These are phyloP conservation scores for Otolemur crassicaudatus DNA, from an alignment of 2,797 vertebrate genomes.

Conservation along the genomic window DNA sequence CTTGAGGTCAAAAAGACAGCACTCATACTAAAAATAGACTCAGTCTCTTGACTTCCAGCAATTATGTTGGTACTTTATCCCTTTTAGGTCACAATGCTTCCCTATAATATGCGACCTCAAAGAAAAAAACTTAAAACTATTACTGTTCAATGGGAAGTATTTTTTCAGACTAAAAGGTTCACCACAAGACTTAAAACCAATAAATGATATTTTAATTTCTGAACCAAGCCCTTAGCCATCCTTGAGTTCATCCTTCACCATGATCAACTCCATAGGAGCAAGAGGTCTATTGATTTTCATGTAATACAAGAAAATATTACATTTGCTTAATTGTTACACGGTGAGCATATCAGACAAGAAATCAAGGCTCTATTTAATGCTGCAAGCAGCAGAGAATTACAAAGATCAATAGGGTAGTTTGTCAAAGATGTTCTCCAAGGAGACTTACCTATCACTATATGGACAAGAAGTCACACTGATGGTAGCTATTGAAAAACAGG, in stretches of 20 bases:
- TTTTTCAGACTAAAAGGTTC: constrained; percentile 55
- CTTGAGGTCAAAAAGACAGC: constrained; percentile 41
- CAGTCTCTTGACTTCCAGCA: background rate
- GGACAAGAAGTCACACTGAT: constrained; percentile 88
- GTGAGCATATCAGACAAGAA: constrained; percentile 92
- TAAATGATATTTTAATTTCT: constrained; percentile 81
- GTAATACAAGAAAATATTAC: constrained; percentile 99
- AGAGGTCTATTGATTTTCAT: constrained; percentile 98
- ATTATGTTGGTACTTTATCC: background rate
- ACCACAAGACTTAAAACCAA: constrained; percentile 61
- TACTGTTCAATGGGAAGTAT: background rate
- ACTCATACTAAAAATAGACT: constrained; percentile 42
- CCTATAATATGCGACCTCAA: constrained; percentile 41
- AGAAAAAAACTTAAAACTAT: constrained; percentile 39
- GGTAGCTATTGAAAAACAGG: constrained; percentile 89
- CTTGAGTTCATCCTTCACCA: constrained; percentile 88
- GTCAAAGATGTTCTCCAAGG: constrained; percentile 94
- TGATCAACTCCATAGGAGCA: constrained; percentile 90
- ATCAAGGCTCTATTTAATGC: constrained; percentile 95
- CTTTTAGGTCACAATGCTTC: background rate
- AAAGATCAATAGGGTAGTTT: constrained; percentile 97
- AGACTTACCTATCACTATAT: constrained; percentile 85
- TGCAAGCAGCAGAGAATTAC: constrained; percentile 92
- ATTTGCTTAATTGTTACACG: constrained; percentile 95
- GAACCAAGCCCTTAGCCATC: constrained; percentile 86